Evolutionary conservation across 2,888 invertebrate genomes (phyloP).

Genomic region (Ernsta delagoae): DNA sequence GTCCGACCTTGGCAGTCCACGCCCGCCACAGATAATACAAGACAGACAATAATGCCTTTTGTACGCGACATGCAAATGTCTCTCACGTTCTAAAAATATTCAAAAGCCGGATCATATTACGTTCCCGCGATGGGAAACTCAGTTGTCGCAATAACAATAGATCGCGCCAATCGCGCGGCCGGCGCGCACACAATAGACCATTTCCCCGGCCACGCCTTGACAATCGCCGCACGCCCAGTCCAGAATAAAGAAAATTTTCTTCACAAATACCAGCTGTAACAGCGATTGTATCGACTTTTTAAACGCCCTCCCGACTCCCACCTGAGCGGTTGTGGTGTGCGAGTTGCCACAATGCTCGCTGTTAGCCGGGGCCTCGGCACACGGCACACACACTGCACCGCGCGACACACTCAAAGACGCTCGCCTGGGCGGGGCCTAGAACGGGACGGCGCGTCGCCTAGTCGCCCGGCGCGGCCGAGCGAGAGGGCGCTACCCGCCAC

Average conservation of each 20-base stretch:
- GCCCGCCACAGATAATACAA: conserved; percentile 39
- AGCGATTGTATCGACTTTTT: conserved; percentile 84
- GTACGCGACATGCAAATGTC: conserved; percentile 47
- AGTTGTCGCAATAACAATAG: conserved; percentile 62
- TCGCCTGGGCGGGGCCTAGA: conserved; percentile 80
- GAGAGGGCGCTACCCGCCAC: conserved; percentile 54
- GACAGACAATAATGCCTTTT: conserved; percentile 34
- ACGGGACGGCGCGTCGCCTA: conserved; percentile 70
- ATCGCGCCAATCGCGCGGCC: conserved; percentile 72
- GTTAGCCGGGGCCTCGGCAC: conserved; percentile 66
- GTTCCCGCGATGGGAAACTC: conserved; percentile 57
- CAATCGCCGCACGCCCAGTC: conserved; percentile 77
- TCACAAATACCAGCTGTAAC: conserved; percentile 69
- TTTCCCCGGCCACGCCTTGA: conserved; percentile 80
- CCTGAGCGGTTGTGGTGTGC: conserved; percentile 80
- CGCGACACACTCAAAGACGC: no score
- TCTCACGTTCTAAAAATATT: conserved; percentile 50
- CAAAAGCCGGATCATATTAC: conserved; percentile 47
- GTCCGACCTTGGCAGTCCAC: conserved; percentile 26
- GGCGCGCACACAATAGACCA: conserved; percentile 71
- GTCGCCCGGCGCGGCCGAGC: conserved; percentile 61
- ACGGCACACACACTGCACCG: no score
- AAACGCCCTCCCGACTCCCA: conserved; percentile 84
- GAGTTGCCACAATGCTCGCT: conserved; percentile 75
- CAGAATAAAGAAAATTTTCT: conserved; percentile 80